Base-by-base conservation (phyloP, 2,797 vertebrate species). In the Artibeus jamaicensis region DNA sequence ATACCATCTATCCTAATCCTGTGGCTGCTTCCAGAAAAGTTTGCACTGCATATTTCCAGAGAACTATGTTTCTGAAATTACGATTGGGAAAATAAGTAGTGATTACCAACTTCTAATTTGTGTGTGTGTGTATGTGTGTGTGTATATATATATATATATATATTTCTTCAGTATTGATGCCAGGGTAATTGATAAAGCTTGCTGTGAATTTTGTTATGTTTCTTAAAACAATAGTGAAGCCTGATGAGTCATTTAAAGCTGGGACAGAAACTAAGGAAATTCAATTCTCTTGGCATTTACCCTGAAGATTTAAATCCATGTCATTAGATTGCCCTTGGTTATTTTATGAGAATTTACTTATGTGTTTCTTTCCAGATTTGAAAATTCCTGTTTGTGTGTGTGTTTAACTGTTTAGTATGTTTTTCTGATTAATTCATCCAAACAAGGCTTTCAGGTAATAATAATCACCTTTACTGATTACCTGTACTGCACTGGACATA, bases 311-410 rank as follows among this genome's bases (percentile, higher is more conserved):
- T 94, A 87, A 94, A 85, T 59, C 74, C 89, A 42, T 78, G 79
- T 78, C 22, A 53, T 86, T 89, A 89, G 55, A 92, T 91, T 96
- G 73, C 70, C 57, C 37, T 57, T 70, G 57, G 79, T 94, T 94
- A 96, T 91, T 96, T 91, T 65, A 37, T 55, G 55, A 92, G 67
- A 71, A 95, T 95, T 94, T 93, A 26, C 32, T 71, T 24, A 29
- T 92, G 6, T 37, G 18, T 82, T 93, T 85, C 81, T 92, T 93
- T 96, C 86, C 34, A 90, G n/a, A 93, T 84, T 68, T 68, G 76
- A 96, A 96, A 95, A 93, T 87, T n/a, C n/a, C 53, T 89, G 53
- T 6, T 76, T 95, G 29, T 71, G 11, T 71, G 18, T 32, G 37
- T 73, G 57, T 57, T 59, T 86, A 55, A 73, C n/a, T 65, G 46